A percentile compares a stretch with the other conserved stretches of the same genome.
phyloP scores from a whole-genome alignment of 2,797 vertebrate species.

The Notoglanidium macrostoma region DNA sequence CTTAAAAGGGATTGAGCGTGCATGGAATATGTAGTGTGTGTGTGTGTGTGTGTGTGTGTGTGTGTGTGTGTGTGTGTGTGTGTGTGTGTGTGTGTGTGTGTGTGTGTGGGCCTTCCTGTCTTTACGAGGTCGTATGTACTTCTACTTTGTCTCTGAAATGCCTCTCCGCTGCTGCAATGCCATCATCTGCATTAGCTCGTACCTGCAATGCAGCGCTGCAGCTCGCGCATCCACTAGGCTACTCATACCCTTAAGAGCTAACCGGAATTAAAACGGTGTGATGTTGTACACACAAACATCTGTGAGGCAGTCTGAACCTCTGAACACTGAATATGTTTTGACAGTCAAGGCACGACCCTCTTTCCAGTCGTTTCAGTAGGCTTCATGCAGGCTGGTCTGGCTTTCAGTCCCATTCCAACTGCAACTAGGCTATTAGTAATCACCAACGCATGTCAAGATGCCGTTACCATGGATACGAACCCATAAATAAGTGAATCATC shows the following conservation, averaged over 20 bases:
- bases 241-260: not conserved
- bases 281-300: not conserved
- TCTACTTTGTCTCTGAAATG: constrained; percentile 48
- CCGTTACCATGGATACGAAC: constrained; percentile 40
- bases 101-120: not conserved
- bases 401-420: not conserved
- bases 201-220: constrained; percentile 79
- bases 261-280: not conserved
- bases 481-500: constrained; percentile 20
- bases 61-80: not conserved
- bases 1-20: constrained; percentile 64
- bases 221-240: constrained; percentile 49
- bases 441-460: constrained; percentile 19
- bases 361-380: not conserved
- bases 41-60: constrained; percentile 26
- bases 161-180: constrained; percentile 57
- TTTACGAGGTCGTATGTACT: constrained; percentile 38
- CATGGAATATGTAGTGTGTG: constrained; percentile 67
- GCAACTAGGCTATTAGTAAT: constrained; percentile 29
- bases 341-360: constrained; percentile 1
- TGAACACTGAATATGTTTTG: not conserved
- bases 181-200: constrained; percentile 56
- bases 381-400: not conserved
- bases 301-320: not conserved
- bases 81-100: constrained; percentile 5